These are phyloP conservation scores for Helogale parvula DNA, from an alignment of 2,113 vertebrate genomes.

Conservation along the genomic window DNA sequence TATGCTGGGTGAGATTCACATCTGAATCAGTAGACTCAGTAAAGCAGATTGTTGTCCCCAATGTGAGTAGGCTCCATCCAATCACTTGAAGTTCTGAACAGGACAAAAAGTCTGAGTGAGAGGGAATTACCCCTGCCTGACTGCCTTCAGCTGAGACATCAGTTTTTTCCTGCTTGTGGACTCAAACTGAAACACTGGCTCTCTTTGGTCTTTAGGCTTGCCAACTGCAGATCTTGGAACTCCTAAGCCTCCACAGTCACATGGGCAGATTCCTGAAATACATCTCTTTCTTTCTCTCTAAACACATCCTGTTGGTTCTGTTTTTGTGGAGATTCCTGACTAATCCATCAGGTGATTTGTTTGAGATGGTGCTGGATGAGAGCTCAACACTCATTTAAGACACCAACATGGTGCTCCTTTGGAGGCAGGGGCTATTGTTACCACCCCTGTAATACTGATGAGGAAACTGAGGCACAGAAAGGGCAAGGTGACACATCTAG, in stretches of 20 bases:
- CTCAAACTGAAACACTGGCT: not conserved
- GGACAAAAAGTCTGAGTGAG: not conserved
- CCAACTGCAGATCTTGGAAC: not conserved
- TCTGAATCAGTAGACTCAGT: not conserved
- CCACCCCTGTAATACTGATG: not conserved
- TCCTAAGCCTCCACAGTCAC: not conserved
- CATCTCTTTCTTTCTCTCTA: not conserved
- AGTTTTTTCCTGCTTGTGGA: not conserved
- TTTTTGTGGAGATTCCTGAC: not conserved
- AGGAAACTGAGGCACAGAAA: not conserved
- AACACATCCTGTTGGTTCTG: not conserved
- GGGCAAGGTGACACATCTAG: not conserved
- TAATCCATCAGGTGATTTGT: not conserved
- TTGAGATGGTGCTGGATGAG: not conserved
- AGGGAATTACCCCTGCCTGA: not conserved
- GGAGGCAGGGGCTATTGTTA: not conserved
- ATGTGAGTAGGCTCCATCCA: not conserved
- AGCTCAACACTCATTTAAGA: not conserved
- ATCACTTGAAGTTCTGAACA: not conserved
- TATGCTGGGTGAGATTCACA: not conserved
- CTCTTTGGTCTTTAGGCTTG: not conserved
- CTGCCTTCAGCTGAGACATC: not conserved
- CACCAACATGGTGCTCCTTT: not conserved
- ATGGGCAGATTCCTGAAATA: not conserved
- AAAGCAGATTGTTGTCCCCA: not conserved